A percentile compares a stretch with the other conserved stretches of the same genome.
phyloP scores from a whole-genome alignment of 2,888 invertebrate genomes.

The Altica lythri region DNA sequence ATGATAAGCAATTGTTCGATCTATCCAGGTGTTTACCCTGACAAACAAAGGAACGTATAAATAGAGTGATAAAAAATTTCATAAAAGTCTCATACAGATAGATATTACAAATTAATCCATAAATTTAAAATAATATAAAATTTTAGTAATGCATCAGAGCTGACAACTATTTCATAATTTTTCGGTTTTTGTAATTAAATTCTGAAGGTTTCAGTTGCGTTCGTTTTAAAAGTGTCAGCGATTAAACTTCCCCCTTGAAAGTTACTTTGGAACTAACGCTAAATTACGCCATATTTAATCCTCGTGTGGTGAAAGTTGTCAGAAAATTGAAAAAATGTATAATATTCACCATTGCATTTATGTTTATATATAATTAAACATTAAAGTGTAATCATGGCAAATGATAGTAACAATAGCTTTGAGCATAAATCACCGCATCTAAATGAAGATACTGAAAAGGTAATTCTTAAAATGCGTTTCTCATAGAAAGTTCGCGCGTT shows the following conservation, averaged over 20 bases:
- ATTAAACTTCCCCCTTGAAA: constrained; percentile 33
- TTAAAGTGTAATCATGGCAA: constrained; percentile 52
- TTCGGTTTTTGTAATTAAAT: no score
- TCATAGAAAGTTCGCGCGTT: constrained; percentile 52
- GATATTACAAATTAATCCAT: no score
- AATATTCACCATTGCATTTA: constrained; percentile 44
- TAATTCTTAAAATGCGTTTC: constrained; percentile 45
- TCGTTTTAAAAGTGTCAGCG: constrained; percentile 4
- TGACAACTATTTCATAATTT: no score
- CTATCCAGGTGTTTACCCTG: no score
- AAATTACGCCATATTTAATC: constrained; percentile 55
- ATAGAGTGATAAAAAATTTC: no score
- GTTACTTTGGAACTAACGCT: constrained; percentile 36
- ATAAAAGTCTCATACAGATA: no score
- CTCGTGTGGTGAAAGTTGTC: constrained; percentile 58
- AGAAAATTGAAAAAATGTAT: constrained; percentile 53
- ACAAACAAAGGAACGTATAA: no score
- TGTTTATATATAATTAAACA: constrained; percentile 44
- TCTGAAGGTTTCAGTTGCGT: no score
- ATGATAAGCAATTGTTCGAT: no score
- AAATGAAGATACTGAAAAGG: constrained; percentile 50
- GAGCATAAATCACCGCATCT: constrained; percentile 41
- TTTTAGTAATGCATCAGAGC: no score
- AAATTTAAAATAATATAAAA: no score
- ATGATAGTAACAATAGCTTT: constrained; percentile 48